These are phyloP conservation scores for Amorpha juglandis DNA, from an alignment of 2,888 invertebrate genomes.

Conservation along the genomic window DNA sequence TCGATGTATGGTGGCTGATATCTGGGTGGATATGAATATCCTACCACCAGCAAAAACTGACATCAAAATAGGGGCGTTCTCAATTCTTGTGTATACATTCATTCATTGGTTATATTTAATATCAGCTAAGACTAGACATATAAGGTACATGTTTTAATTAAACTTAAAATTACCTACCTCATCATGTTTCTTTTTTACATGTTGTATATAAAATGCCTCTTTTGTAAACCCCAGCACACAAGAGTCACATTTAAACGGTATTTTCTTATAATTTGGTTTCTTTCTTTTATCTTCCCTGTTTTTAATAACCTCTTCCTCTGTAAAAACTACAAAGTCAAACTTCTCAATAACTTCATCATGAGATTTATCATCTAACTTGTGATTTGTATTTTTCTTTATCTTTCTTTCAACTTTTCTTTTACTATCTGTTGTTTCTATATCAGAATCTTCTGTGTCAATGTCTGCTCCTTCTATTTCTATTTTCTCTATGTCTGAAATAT, in stretches of 20 bases:
- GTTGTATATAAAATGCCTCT: constrained; percentile 51
- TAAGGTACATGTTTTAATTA: background rate
- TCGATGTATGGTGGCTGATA: no score
- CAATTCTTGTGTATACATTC: no score
- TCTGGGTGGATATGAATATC: no score
- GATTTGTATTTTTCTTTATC: constrained; percentile 26
- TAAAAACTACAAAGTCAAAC: constrained; percentile 49
- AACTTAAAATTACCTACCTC: constrained; percentile 40
- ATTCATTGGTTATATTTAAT: no score
- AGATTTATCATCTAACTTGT: constrained; percentile 17
- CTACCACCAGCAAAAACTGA: no score
- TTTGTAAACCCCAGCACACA: constrained; percentile 64
- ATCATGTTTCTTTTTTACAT: constrained; percentile 55
- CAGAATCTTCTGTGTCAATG: background rate
- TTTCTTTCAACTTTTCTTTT: background rate
- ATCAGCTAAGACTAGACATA: no score
- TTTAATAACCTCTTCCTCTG: constrained; percentile 57
- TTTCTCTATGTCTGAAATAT: background rate
- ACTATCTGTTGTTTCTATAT: background rate
- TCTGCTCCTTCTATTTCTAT: background rate
- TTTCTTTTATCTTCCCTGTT: constrained; percentile 58
- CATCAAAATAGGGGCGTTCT: no score
- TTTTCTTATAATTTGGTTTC: constrained; percentile 65
- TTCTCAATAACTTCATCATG: constrained; percentile 45
- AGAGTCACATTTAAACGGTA: constrained; percentile 63